Evolutionary conservation across 1,140 invertebrate species (phyloP), one percentile per base, ranked within the genome.

Genomic region (Aphelenchoides fujianensis): DNA sequence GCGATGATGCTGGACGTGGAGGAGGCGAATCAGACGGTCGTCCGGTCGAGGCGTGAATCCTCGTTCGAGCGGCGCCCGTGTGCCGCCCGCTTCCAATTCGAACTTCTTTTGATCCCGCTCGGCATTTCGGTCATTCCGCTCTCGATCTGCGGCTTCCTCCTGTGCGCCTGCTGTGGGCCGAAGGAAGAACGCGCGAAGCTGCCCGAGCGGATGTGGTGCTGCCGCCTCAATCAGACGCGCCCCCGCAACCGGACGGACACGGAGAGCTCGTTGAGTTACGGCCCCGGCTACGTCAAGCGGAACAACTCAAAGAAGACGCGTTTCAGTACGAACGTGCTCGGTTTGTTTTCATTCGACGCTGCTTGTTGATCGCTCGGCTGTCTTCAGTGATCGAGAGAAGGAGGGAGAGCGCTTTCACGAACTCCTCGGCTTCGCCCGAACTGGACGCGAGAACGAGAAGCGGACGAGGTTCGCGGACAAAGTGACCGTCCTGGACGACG

Each of bases 61-160:
- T 27, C n/a, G 12, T 19, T 68, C 7, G 57, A 68, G 7, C 23
- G 34, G 28, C 12, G 52, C 12, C 55, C 66, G 7, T 68, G 66
- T 68, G 9, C 12, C 9, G n/a, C 16, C n/a, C 66, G 52, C 9
- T 72, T 74, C 28, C 73, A 71, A 19, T 16, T 79, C 16, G 75
- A 78, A 37, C 53, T 78, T 54, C 30, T 78, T 27, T 30, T 78
- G 5, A 78, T 78, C 68, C 76, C 76, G 19, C n/a, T 79, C 3
- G 69, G 75, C 2, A 78, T 78, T 48, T 66, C 71, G n/a, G 72
- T 79, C 54, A 78, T 78, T 23, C 76, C 76, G 7, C n/a, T 79
- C 27, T 71, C 66, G 2, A 64, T 78, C 3, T 71, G 73, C 35
- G 55, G 72, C 23, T 68, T 78, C 1, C 64, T 78, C 7, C 23